Percentiles rank a stretch among this genome's conserved stretches.
phyloP scores from a whole-genome alignment of 2,797 vertebrate species.

The Artibeus jamaicensis region DNA sequence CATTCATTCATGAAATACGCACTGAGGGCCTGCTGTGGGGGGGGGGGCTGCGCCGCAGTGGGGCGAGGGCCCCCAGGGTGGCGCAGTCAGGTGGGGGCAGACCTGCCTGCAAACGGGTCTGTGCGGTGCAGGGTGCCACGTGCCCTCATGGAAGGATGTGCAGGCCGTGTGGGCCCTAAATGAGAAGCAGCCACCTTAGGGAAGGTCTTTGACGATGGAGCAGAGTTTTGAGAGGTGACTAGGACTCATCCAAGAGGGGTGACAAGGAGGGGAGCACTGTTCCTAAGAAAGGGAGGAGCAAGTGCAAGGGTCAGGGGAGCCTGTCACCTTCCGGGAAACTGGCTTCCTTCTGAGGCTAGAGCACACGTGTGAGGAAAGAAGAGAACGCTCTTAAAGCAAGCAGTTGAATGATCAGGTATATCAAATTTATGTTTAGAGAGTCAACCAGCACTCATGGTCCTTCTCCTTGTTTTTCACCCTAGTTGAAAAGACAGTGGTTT shows the following conservation, averaged over 20 bases:
- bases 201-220: background rate
- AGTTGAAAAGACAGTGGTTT: background rate
- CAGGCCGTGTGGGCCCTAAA: background rate
- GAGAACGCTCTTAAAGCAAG: background rate
- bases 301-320: background rate
- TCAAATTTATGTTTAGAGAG: background rate
- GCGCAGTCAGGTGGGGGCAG: background rate
- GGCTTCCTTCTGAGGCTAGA: background rate
- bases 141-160: background rate
- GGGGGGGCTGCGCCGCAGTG: fast-evolving
- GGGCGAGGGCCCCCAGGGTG: background rate
- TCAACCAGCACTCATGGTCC: background rate
- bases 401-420: background rate
- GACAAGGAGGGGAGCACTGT: background rate
- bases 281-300: background rate
- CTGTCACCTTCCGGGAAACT: background rate
- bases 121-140: fast-evolving
- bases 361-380: background rate
- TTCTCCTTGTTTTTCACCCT: background rate
- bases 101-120: background rate
- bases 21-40: background rate
- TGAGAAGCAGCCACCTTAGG: background rate
- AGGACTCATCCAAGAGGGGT: background rate
- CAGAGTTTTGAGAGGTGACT: background rate
- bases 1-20: background rate